Percentiles rank a stretch among this genome's conserved stretches.
Evolutionary conservation across 1,140 invertebrate genomes (phyloP).

Genomic region (Lycorma delicatula): DNA sequence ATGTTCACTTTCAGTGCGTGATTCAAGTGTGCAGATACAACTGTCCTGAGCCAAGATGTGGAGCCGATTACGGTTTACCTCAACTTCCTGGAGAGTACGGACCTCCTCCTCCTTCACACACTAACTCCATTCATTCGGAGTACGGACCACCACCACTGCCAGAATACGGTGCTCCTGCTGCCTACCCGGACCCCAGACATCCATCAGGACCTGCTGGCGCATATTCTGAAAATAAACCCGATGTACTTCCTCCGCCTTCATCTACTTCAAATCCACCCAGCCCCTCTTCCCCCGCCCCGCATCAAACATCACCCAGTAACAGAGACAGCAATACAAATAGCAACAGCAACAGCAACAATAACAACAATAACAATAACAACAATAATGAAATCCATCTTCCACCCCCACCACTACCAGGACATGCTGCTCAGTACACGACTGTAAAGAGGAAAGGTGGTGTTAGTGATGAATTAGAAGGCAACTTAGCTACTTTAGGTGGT

Average conservation of each 20-base stretch:
- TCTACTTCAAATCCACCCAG: slow-evolving; percentile 37
- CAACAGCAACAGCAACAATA: slow-evolving; percentile 32
- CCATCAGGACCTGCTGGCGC: slow-evolving; percentile 69
- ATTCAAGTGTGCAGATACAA: slow-evolving; percentile 91
- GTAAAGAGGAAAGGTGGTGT: slow-evolving; percentile 72
- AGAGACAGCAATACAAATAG: slow-evolving; percentile 26
- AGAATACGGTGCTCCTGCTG: slow-evolving; percentile 28
- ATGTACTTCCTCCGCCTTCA: slow-evolving; percentile 64
- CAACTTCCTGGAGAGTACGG: slow-evolving; percentile 19
- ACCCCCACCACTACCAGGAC: slow-evolving; percentile 69
- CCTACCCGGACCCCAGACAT: slow-evolving; percentile 59
- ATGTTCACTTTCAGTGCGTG: slow-evolving; percentile 93
- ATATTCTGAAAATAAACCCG: slow-evolving; percentile 70
- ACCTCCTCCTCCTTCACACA: slow-evolving; percentile 26
- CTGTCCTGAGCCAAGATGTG: slow-evolving; percentile 70
- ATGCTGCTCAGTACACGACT: slow-evolving; percentile 61
- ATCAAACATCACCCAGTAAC: slow-evolving; percentile 30
- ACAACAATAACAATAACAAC: slow-evolving; percentile 18
- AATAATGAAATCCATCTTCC: slow-evolving; percentile 60
- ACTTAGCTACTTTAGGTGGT: slow-evolving; percentile 70
- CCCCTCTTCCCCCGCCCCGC: slow-evolving; percentile 53
- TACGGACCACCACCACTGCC: slow-evolving; percentile 50
- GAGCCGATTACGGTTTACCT: slow-evolving; percentile 20
- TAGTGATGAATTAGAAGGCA: slow-evolving; percentile 51
- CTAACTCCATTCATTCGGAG: slow-evolving; percentile 48